Conservation (phyloP, 2,888 invertebrate genomes). For the Didymodactylos carnosus region DNA sequence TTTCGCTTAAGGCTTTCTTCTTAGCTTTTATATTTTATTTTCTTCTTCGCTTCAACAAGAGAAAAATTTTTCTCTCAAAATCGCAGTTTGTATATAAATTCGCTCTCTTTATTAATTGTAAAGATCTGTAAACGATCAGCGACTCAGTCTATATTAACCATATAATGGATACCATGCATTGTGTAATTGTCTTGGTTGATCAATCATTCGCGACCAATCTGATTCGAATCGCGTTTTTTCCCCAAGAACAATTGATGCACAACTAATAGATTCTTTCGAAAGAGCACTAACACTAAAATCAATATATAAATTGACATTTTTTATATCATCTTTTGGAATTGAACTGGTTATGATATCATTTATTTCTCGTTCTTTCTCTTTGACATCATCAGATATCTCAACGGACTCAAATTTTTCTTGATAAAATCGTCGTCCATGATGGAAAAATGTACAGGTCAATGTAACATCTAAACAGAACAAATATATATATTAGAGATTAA, state of each 20-base stretch:
- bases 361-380: not conserved
- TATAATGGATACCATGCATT: not conserved
- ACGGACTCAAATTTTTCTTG: not conserved
- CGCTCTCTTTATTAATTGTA: too few relatives aligned
- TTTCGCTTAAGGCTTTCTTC: too few relatives aligned
- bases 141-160: not conserved
- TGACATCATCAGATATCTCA: not conserved
- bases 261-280: not conserved
- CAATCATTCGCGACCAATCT: not conserved
- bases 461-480: too few relatives aligned
- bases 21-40: too few relatives aligned
- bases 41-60: too few relatives aligned
- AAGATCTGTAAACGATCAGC: too few relatives aligned
- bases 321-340: not conserved
- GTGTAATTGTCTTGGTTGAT: not conserved
- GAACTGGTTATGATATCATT: not conserved
- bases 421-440: not conserved
- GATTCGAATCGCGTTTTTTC: not conserved
- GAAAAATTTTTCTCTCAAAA: too few relatives aligned
- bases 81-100: too few relatives aligned
- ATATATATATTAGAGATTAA: too few relatives aligned
- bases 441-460: not conserved
- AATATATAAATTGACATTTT: not conserved
- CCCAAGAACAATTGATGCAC: not conserved
- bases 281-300: not conserved